Evolutionary conservation across 2,113 vertebrate species (phyloP), one percentile per base, ranked within the genome.

Genomic region (Protobothrops mucrosquamatus): DNA sequence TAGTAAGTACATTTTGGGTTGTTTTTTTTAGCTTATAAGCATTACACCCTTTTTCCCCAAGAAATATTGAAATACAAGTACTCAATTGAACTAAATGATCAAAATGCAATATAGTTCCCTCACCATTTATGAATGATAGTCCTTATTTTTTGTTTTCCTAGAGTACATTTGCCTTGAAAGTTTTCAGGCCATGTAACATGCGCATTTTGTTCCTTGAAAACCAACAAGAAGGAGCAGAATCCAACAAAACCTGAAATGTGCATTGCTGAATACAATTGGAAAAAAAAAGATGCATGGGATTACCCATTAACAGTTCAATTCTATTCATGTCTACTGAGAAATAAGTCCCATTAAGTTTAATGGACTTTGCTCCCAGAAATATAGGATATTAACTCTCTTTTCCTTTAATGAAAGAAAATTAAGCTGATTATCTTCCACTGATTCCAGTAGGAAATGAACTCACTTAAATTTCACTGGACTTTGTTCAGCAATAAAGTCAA

Each of bases 1-100:
- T 94, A 92, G 46, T 90, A 95, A 43, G 92, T 96, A 87, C 56
- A 94, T 81, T 43, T 94, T 94, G 93, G 24, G 92, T 93, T 14
- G 14, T 55, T 55, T 56, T 93, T 93, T 57, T 81, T 95, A 94
- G 92, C 6, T 95, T 85, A 88, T 91, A 95, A 64, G 88, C 85
- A 10, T 52, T 91, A 23, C 26, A 85, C 89, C 14, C 39, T 90
- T 93, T 81, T 52, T 88, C 56, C 23, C 39, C 46, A 34, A 46
- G 0, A 12, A 93, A 24, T 92, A 94, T 89, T 39, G 64, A 46
- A 39, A 23, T 64, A 43, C 12, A 34, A 93, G n/a, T 89, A 24
- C 26, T 94, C 23, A 48, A 56, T 94, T 94, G 92, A 95, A 95
- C 95, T 39, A 24, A 89, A 64, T 88, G 46, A 61, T 0, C 87